Evolutionary conservation across 2,888 invertebrate genomes (phyloP), one percentile per base, ranked within the genome.

Genomic region (Xestia xanthographa): DNA sequence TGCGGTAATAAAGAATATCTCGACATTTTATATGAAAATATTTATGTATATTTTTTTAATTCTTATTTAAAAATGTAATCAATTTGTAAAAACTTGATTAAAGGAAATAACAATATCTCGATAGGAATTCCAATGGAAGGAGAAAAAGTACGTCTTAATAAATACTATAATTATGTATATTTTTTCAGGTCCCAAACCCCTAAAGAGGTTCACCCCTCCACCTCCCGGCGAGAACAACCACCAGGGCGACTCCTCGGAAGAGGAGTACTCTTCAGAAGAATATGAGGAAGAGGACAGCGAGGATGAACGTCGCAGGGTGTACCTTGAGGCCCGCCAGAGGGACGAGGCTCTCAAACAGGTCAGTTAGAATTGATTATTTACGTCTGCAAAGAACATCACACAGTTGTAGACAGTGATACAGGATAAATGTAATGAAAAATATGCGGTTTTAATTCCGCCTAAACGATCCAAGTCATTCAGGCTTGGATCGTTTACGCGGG

Each of bases 171-270:
- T 17, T 48, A 17, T 58, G 56, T 43, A 14, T 9, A 41, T 41
- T 5, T n/a, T 9, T 22, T 9, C 90, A 97, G 97, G 98, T 20
- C 98, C 98, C 0, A 98, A 98, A 91, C 99, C 99, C 0, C 93
- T 99, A 80, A 99, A 99, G 93, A 97, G 98, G 77, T 99, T 99
- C 94, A 99, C 99, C 0, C 99, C 99, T 2, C 99, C 99, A 0
- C 98, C 98, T 26, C 98, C 98, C 86, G 97, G 97, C 8, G 96
- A 95, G 87, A 97, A 96, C 89, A 97, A 96, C 83, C 97, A 95
- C 79, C 94, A 93, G 77, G 92, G 91, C 43, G 96, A 96, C 70
- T 94, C 95, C 14, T 77, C 77, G 17, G 81, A 77, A 26, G 77
- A 77, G 14, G 77, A 77, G 63, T 77, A 77, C 48, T 80, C 77